phyloP scores from a whole-genome alignment of 2,797 vertebrate genomes.

The Myotis findleyi region DNA sequence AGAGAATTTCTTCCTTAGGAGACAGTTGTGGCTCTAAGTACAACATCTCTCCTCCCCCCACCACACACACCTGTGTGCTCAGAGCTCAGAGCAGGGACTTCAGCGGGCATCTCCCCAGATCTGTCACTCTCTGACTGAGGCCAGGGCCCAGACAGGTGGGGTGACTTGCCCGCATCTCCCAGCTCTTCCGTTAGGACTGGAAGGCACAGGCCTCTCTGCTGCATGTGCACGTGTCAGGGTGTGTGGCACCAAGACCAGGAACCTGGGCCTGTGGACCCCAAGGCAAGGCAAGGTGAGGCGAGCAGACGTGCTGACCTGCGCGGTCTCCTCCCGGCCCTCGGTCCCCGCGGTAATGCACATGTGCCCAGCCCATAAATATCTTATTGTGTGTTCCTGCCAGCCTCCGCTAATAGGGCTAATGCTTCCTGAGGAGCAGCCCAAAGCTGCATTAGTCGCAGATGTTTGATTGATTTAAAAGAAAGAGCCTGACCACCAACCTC shows the following conservation, averaged over 20 bases:
- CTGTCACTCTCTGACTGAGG: not conserved
- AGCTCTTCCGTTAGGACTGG: not conserved
- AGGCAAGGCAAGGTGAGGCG: not conserved
- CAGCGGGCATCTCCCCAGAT: not conserved
- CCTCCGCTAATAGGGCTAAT: slow-evolving; percentile 97
- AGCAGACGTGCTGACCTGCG: slow-evolving; percentile 87
- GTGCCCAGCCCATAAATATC: slow-evolving; percentile 92
- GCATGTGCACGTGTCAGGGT: not conserved
- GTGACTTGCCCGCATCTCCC: not conserved
- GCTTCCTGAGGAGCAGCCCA: slow-evolving; percentile 99
- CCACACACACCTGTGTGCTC: rapidly evolving
- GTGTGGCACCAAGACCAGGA: not conserved
- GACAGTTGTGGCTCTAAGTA: not conserved
- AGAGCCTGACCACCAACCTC: slow-evolving; percentile 92
- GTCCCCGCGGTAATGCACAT: slow-evolving; percentile 86
- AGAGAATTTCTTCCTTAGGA: not conserved
- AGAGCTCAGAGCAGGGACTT: not conserved
- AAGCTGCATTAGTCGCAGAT: slow-evolving; percentile 98
- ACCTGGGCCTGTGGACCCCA: slow-evolving; percentile 32
- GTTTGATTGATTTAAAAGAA: slow-evolving; percentile 98
- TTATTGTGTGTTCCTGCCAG: slow-evolving; percentile 94
- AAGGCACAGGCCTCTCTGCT: not conserved
- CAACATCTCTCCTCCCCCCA: not conserved
- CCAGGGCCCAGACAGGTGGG: not conserved
- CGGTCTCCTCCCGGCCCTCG: slow-evolving; percentile 76